Conservation (phyloP, 2,113 vertebrate species). For the Cyprinodon variegatus region DNA sequence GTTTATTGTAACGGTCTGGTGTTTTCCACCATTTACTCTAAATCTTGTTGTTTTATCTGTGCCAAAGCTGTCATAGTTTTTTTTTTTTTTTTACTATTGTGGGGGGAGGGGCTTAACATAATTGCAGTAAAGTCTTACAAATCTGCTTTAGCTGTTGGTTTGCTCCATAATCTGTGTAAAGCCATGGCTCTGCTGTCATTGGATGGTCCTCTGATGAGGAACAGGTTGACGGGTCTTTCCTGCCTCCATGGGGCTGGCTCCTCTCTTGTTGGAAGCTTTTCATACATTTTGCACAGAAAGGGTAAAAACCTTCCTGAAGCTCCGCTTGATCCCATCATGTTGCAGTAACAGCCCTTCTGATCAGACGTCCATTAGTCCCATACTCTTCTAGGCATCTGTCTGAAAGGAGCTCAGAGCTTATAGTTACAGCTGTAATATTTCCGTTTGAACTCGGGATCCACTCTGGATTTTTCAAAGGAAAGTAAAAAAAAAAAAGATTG, state of each 20-base stretch:
- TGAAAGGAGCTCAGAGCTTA: background rate
- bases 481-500: background rate
- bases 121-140: constrained; percentile 62
- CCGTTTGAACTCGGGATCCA: background rate
- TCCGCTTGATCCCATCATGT: constrained; percentile 27
- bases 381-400: constrained; percentile 5
- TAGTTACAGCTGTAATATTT: background rate
- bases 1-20: background rate
- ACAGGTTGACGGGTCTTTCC: constrained; percentile 60
- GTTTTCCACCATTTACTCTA: constrained; percentile 17
- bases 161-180: constrained; percentile 73
- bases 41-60: constrained; percentile 28
- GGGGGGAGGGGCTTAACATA: constrained; percentile 38
- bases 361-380: constrained; percentile 6
- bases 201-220: constrained; percentile 58
- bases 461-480: background rate
- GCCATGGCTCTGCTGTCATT: constrained; percentile 57
- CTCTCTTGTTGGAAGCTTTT: constrained; percentile 29
- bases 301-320: constrained; percentile 50
- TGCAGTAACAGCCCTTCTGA: constrained; percentile 19
- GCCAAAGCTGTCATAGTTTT: constrained; percentile 31
- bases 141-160: constrained; percentile 74
- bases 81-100: constrained; percentile 46
- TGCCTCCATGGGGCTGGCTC: constrained; percentile 28
- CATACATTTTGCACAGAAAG: constrained; percentile 61